These are phyloP conservation scores for Malacosoma neustria DNA, from an alignment of 2,888 invertebrate genomes.

Conservation along the genomic window DNA sequence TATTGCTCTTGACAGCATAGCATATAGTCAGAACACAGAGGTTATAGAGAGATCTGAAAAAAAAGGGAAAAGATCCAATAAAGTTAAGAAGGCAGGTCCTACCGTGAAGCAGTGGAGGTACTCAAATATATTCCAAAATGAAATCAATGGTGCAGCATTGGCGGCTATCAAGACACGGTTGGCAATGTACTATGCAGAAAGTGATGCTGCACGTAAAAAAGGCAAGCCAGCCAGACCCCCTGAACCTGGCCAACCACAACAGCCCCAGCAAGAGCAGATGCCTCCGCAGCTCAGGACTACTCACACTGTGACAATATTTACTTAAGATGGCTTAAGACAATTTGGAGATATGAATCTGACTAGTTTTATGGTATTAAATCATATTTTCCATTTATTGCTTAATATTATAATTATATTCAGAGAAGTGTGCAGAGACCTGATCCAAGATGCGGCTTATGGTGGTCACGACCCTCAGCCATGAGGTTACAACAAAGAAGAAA, in stretches of 20 bases:
- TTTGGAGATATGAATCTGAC: not conserved
- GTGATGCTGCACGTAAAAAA: slow-evolving; percentile 65
- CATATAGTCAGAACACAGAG: slow-evolving; percentile 32
- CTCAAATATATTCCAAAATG: slow-evolving; percentile 73
- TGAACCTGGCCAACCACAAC: slow-evolving; percentile 39
- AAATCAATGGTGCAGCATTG: slow-evolving; percentile 67
- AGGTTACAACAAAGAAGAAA: too few species aligned
- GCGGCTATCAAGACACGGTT: slow-evolving; percentile 70
- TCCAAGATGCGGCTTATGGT: too few species aligned
- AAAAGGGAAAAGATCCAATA: slow-evolving; percentile 46
- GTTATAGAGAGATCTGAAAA: slow-evolving; percentile 29
- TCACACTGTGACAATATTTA: slow-evolving; percentile 60
- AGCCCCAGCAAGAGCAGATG: slow-evolving; percentile 40
- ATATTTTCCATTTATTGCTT: too few species aligned
- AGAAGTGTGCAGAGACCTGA: too few species aligned
- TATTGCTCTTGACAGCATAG: slow-evolving; percentile 36
- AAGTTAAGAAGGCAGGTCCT: slow-evolving; percentile 58
- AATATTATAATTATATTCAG: too few species aligned
- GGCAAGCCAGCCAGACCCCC: slow-evolving; percentile 49
- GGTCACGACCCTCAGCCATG: too few species aligned
- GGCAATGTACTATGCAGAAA: slow-evolving; percentile 69
- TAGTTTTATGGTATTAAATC: not conserved
- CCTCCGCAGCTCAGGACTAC: slow-evolving; percentile 43
- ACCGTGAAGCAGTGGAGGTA: slow-evolving; percentile 73
- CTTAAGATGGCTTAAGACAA: slow-evolving; percentile 9